These are phyloP conservation scores for Heliconius hewitsoni DNA, from an alignment of 1,140 invertebrate genomes.

Conservation along the genomic window DNA sequence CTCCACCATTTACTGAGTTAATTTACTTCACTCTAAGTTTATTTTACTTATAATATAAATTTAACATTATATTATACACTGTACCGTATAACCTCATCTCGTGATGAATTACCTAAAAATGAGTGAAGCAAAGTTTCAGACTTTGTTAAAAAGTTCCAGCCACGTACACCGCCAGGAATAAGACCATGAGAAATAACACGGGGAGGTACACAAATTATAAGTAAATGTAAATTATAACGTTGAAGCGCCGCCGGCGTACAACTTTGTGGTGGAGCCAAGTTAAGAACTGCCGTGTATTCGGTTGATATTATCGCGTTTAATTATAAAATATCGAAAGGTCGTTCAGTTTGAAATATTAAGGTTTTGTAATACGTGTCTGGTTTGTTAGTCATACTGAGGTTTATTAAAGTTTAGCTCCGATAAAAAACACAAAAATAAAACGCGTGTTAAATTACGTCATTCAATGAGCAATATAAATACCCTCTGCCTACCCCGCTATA, in stretches of 20 bases:
- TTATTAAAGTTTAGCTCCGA: no score
- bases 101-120: conserved; percentile 2
- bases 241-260: conserved; percentile 6
- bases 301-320: background rate
- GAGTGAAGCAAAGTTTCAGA: background rate
- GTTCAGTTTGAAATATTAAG: no score
- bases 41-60: no score
- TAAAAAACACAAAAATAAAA: no score
- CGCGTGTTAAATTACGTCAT: no score
- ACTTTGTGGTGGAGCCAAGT: background rate
- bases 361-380: no score
- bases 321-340: background rate
- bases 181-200: conserved; percentile 6
- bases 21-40: no score
- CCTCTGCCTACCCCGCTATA: no score
- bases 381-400: no score
- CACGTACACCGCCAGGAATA: background rate
- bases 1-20: no score
- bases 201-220: conserved; percentile 12
- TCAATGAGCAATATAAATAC: no score
- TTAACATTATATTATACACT: background rate
- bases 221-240: conserved; percentile 9
- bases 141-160: background rate
- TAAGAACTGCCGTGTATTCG: background rate
- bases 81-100: background rate